Evolutionary conservation across 2,797 vertebrate genomes (phyloP).

Genomic region (Pipistrellus nathusii): DNA sequence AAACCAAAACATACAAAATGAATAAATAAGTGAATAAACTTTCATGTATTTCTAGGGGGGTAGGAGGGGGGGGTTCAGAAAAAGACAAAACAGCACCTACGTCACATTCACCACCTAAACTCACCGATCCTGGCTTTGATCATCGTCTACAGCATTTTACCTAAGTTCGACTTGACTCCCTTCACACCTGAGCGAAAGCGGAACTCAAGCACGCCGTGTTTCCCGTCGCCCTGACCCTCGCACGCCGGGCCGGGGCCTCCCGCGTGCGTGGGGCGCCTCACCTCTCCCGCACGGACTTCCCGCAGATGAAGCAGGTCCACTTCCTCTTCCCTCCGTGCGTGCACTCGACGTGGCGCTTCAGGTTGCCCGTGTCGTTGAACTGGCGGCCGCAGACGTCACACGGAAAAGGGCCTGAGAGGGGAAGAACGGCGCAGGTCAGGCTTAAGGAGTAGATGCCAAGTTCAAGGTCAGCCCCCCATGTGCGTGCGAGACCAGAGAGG

Average conservation of each 20-base stretch:
- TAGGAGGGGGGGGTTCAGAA: neutral
- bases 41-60: neutral
- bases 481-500: accelerated
- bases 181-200: neutral
- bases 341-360: conserved; percentile 97
- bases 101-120: neutral
- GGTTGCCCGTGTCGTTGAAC: conserved; percentile 98
- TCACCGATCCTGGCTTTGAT: neutral
- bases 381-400: conserved; percentile 99
- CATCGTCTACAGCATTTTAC: neutral
- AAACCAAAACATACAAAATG: neutral
- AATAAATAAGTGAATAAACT: neutral
- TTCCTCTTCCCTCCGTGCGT: conserved; percentile 99
- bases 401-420: conserved; percentile 94
- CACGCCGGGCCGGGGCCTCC: neutral
- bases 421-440: conserved; percentile 4
- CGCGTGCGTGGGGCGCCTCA: conserved; percentile 75
- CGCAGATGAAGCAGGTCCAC: conserved; percentile 98
- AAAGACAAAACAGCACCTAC: neutral
- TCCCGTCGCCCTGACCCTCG: neutral
- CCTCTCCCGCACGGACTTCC: conserved; percentile 98
- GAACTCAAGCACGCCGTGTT: neutral
- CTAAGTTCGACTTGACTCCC: neutral
- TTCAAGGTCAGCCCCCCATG: neutral
- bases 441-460: neutral